Evolutionary conservation across 2,113 vertebrate species (phyloP).

Genomic region (Poeciliopsis retropinna): DNA sequence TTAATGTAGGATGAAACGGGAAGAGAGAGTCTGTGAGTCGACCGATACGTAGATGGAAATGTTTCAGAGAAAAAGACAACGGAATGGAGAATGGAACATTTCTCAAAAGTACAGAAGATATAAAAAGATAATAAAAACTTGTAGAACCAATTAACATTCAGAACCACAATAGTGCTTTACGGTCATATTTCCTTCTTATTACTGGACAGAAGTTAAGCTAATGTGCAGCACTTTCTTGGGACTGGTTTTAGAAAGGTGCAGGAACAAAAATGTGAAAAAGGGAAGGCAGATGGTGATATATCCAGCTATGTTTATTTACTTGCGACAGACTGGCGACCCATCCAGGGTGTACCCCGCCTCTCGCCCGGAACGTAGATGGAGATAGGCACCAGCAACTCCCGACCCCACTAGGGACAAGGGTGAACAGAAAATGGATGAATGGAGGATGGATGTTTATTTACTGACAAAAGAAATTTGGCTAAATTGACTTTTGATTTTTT

Average conservation of each 20-base stretch:
- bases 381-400: too few species aligned
- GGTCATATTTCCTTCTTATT: neutral
- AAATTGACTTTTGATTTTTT: too few species aligned
- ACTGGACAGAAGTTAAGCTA: neutral
- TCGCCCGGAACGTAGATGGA: too few species aligned
- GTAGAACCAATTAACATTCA: neutral
- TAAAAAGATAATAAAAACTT: too few species aligned
- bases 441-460: neutral
- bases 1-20: constrained; percentile 20
- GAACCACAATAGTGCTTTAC: neutral
- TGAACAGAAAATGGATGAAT: too few species aligned
- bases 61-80: neutral
- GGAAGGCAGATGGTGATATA: neutral
- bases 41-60: neutral
- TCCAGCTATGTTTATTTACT: neutral
- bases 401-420: too few species aligned
- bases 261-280: neutral
- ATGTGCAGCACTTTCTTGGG: neutral
- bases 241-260: neutral
- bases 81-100: too few species aligned
- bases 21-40: neutral
- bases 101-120: too few species aligned
- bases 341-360: too few species aligned
- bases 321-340: too few species aligned
- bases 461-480: neutral